These are phyloP conservation scores for Cephalopterus ornatus DNA, from an alignment of 2,113 vertebrate genomes.

Conservation along the genomic window DNA sequence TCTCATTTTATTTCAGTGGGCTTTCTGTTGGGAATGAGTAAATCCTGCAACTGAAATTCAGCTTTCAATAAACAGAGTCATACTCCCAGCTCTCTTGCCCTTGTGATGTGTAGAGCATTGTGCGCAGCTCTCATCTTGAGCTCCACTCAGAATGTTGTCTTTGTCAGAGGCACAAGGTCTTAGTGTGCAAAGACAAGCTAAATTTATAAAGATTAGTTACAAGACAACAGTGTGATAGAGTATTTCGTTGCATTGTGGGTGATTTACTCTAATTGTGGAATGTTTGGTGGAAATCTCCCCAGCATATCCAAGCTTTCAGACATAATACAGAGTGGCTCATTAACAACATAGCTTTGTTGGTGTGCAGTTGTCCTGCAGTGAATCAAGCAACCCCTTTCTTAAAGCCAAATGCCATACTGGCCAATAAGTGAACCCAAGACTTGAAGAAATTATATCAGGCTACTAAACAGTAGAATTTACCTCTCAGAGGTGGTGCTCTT, in stretches of 20 bases:
- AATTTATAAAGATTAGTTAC: conserved; percentile 52
- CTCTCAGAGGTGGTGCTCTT: neutral
- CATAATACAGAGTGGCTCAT: neutral
- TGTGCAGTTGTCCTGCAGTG: conserved; percentile 9
- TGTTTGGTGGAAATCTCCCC: conserved; percentile 43
- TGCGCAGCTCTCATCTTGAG: neutral
- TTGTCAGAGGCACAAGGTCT: conserved; percentile 43
- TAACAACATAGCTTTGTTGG: conserved; percentile 45
- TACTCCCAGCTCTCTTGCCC: conserved; percentile 2
- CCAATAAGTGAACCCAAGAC: neutral
- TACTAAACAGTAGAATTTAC: neutral
- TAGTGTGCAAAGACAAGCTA: conserved; percentile 47
- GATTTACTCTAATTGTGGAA: conserved; percentile 46
- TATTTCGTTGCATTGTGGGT: conserved; percentile 34
- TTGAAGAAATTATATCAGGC: neutral
- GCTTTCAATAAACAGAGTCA: conserved; percentile 32
- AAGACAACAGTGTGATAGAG: conserved; percentile 14
- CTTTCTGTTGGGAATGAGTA: neutral
- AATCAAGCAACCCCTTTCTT: conserved; percentile 16
- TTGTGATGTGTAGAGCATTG: conserved; percentile 49
- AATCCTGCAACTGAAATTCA: conserved; percentile 31
- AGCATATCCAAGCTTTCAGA: conserved; percentile 22
- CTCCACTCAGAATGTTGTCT: conserved; percentile 45
- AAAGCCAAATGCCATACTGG: neutral
- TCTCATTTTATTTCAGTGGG: neutral